Percentiles rank a stretch among this genome's conserved stretches.
These are phyloP conservation scores for Carabus problematicus DNA, from an alignment of 2,888 invertebrate species.

Conservation along the genomic window DNA sequence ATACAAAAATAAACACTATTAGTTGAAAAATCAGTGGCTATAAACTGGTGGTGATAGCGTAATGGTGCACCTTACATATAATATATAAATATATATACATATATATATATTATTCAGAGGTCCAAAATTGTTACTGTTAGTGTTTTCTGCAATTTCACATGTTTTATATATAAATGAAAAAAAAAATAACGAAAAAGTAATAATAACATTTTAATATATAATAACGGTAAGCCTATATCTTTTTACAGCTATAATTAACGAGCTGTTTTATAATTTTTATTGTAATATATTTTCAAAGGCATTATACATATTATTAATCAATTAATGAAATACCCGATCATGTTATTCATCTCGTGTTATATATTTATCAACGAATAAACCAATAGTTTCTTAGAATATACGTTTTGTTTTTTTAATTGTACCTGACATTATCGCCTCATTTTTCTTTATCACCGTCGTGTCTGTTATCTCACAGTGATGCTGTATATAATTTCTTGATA, in stretches of 20 bases:
- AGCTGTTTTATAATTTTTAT: background rate
- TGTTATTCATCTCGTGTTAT: conserved; percentile 1
- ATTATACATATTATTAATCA: conserved; percentile 1
- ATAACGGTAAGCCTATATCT: background rate
- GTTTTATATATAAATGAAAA: conserved; percentile 59
- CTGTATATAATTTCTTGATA: too few relatives aligned
- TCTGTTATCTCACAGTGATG: too few relatives aligned
- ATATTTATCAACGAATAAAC: conserved; percentile 59
- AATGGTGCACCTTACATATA: conserved; percentile 58
- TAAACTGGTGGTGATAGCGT: conserved; percentile 58
- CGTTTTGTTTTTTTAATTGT: conserved; percentile 17
- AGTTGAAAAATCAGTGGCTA: conserved; percentile 49
- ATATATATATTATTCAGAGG: conserved; percentile 57
- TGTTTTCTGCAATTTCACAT: conserved; percentile 61
- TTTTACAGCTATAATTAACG: background rate
- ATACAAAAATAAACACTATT: conserved; percentile 16
- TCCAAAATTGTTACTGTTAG: conserved; percentile 61
- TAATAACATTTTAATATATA: background rate
- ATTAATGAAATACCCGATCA: background rate
- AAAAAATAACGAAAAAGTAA: conserved; percentile 47
- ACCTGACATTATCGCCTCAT: background rate
- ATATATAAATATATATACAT: conserved; percentile 51
- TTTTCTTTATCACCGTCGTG: too few relatives aligned
- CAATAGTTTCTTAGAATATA: conserved; percentile 57
- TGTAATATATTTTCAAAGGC: conserved; percentile 6